A percentile compares a stretch with the other conserved stretches of the same genome.
These are phyloP conservation scores for Parnassius glacialis DNA, from an alignment of 2,888 invertebrate species.

Conservation along the genomic window DNA sequence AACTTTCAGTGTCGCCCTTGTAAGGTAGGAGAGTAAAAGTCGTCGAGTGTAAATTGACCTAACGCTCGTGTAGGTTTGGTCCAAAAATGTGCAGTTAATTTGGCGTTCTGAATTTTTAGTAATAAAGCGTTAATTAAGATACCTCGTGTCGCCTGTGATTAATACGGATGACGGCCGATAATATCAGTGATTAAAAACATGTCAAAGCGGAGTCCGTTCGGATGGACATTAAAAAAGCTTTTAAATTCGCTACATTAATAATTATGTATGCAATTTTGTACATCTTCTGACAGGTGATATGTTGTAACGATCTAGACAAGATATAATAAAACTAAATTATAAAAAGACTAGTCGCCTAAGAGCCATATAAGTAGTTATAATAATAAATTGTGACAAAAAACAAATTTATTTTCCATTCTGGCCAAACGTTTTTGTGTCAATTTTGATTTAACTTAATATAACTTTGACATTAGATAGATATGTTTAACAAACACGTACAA, in stretches of 20 bases:
- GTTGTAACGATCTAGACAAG: too few relatives aligned
- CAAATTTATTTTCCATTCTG: too few relatives aligned
- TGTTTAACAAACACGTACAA: too few relatives aligned
- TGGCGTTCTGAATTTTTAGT: slow-evolving; percentile 60
- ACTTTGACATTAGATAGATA: too few relatives aligned
- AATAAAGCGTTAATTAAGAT: slow-evolving; percentile 76
- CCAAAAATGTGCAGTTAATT: slow-evolving; percentile 68
- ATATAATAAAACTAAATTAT: too few relatives aligned
- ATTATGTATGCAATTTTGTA: slow-evolving; percentile 14
- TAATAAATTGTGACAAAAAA: too few relatives aligned
- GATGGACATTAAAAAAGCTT: slow-evolving; percentile 25
- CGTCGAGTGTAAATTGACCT: slow-evolving; percentile 35
- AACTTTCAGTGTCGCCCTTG: too few relatives aligned
- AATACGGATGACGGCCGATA: slow-evolving; percentile 65
- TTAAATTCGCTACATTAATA: slow-evolving; percentile 24
- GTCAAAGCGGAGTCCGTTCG: slow-evolving; percentile 45
- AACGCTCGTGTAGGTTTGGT: slow-evolving; percentile 43
- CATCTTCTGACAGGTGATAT: slow-evolving; percentile 27
- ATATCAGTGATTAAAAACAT: slow-evolving; percentile 65
- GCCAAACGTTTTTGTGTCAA: too few relatives aligned
- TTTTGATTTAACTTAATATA: too few relatives aligned
- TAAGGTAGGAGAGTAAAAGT: slow-evolving; percentile 1
- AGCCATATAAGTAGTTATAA: not conserved
- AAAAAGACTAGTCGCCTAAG: not conserved
- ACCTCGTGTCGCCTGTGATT: slow-evolving; percentile 61